A percentile compares a stretch with the other conserved stretches of the same genome.
These are phyloP conservation scores for Pandion haliaetus DNA, from an alignment of 2,113 vertebrate genomes.

Conservation along the genomic window DNA sequence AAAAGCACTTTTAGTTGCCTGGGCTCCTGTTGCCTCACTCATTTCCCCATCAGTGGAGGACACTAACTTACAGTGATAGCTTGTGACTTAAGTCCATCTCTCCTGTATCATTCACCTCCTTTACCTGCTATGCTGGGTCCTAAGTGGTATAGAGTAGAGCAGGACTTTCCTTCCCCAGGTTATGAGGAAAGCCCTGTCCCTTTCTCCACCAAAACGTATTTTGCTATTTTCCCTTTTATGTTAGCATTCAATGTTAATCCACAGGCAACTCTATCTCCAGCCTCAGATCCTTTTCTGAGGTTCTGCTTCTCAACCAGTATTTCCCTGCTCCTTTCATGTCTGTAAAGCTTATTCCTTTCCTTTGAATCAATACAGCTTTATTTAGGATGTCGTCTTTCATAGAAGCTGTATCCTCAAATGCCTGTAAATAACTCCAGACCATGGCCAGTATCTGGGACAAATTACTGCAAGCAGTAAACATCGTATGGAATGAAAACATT, in stretches of 20 bases:
- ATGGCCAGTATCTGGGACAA: neutral
- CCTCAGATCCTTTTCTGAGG: neutral
- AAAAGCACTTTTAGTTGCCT: neutral
- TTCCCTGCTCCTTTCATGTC: neutral
- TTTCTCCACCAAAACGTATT: neutral
- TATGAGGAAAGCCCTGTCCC: neutral
- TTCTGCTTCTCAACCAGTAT: neutral
- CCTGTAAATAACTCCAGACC: neutral
- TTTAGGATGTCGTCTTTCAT: neutral
- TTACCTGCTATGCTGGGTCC: neutral
- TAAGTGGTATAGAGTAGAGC: neutral
- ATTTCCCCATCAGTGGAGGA: neutral
- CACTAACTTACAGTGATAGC: neutral
- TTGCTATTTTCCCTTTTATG: neutral
- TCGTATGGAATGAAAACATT: neutral
- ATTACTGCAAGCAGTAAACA: neutral
- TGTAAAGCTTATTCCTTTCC: neutral
- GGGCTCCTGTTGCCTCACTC: neutral
- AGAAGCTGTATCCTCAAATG: neutral
- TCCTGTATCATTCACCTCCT: neutral
- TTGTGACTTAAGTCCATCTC: rapidly evolving
- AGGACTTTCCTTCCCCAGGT: neutral
- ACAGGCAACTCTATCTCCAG: neutral
- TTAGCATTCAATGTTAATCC: neutral
- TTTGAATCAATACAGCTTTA: neutral